A percentile compares a stretch with the other conserved stretches of the same genome.
These are phyloP conservation scores for Aphidoletes aphidimyza DNA, from an alignment of 2,888 invertebrate species.

Conservation along the genomic window DNA sequence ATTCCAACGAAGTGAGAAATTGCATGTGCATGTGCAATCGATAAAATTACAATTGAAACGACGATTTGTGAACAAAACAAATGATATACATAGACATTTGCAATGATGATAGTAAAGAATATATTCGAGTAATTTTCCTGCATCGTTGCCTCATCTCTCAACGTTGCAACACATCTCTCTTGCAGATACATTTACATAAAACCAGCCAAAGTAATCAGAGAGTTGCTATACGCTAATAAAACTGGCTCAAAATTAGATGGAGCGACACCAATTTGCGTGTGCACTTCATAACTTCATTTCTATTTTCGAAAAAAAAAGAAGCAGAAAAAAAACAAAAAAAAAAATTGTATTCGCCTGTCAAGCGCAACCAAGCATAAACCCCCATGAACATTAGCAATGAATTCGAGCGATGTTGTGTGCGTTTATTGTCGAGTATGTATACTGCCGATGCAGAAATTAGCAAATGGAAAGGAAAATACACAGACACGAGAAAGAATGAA, in stretches of 20 bases:
- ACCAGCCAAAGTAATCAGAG: too few relatives aligned
- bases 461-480: background rate
- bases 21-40: constrained; percentile 6
- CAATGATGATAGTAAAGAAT: background rate
- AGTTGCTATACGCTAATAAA: too few relatives aligned
- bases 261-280: constrained; percentile 27
- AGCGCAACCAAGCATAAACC: constrained; percentile 49
- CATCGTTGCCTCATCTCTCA: too few relatives aligned
- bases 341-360: constrained; percentile 20
- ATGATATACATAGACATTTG: background rate
- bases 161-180: too few relatives aligned
- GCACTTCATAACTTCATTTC: background rate
- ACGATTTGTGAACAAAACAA: too few relatives aligned
- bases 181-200: too few relatives aligned
- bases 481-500: too few relatives aligned
- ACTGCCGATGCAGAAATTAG: background rate
- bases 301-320: too few relatives aligned
- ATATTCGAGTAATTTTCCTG: too few relatives aligned
- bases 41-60: constrained; percentile 9
- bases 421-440: background rate
- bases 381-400: background rate
- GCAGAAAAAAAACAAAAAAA: too few relatives aligned
- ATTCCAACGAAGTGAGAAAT: too few relatives aligned
- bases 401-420: background rate
- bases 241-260: constrained; percentile 40